phyloP scores from a whole-genome alignment of 30 jellyfish, hydroid and myxozoan genomes.

The Morbakka virulenta region DNA sequence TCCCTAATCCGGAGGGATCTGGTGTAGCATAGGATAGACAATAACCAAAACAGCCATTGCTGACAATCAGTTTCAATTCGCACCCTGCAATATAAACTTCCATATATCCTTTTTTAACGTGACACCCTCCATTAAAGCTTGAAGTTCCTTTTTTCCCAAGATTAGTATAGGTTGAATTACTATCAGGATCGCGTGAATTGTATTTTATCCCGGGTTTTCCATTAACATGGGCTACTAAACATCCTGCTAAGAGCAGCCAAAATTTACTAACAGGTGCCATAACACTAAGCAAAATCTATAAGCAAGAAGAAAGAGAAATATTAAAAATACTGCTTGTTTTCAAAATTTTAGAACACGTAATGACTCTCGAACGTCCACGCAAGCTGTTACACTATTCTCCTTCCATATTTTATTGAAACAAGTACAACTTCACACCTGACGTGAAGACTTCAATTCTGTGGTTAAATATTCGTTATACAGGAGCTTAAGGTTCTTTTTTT shows the following conservation, averaged over 20 bases:
- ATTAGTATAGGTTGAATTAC: background rate
- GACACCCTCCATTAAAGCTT: background rate
- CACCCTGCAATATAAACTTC: conserved; percentile 12
- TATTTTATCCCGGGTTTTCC: background rate
- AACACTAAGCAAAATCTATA: background rate
- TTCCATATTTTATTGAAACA: no score
- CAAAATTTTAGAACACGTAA: no score
- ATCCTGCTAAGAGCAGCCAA: background rate
- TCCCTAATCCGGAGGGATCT: background rate
- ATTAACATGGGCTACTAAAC: background rate
- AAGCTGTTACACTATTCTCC: no score
- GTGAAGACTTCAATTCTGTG: background rate
- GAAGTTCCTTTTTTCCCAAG: background rate
- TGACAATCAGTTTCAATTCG: background rate
- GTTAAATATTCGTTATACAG: background rate
- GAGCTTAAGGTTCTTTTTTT: background rate
- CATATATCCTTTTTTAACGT: conserved; percentile 5
- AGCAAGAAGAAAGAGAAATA: background rate
- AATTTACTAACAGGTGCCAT: background rate
- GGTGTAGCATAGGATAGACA: conserved; percentile 12
- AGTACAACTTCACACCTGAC: background rate
- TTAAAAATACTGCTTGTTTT: no score
- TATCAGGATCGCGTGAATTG: background rate
- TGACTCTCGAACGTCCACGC: no score
- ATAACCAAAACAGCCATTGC: conserved; percentile 6